A percentile compares a stretch with the other conserved stretches of the same genome.
These are phyloP conservation scores for Xiphorhynchus elegans DNA, from an alignment of 2,113 vertebrate genomes.

Conservation along the genomic window DNA sequence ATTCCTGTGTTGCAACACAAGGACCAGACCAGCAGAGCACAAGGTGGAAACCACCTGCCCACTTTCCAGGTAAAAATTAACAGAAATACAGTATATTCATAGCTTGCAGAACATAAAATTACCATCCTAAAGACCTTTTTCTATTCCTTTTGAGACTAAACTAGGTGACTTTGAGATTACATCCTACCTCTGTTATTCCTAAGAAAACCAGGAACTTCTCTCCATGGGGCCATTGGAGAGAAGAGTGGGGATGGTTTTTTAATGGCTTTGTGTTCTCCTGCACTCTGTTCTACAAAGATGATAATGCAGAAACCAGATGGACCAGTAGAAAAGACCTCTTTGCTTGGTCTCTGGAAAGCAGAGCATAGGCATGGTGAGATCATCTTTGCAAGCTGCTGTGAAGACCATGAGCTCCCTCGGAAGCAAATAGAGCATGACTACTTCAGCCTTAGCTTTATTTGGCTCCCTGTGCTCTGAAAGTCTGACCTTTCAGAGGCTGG, in stretches of 20 bases:
- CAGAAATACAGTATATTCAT: neutral
- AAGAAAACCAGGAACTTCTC: neutral
- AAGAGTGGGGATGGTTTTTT: neutral
- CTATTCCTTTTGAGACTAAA: neutral
- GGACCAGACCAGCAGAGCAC: neutral
- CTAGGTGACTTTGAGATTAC: neutral
- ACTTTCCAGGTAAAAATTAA: neutral
- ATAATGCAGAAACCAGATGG: neutral
- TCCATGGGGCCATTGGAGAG: neutral
- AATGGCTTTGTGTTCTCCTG: neutral
- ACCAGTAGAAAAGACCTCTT: neutral
- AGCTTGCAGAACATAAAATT: neutral
- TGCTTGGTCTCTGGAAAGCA: neutral
- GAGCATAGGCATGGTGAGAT: neutral
- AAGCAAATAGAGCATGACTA: neutral
- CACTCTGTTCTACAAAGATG: neutral
- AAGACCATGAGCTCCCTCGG: neutral
- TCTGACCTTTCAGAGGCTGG: neutral
- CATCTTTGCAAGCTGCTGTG: neutral
- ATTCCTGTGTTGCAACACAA: neutral
- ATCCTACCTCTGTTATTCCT: neutral
- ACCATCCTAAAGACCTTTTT: neutral
- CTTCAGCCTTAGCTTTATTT: neutral
- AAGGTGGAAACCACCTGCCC: neutral
- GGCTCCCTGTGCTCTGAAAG: neutral